A percentile compares a stretch with the other conserved stretches of the same genome.
Evolutionary conservation across 1,140 invertebrate genomes (phyloP).

Genomic region (Papilio dardanus): DNA sequence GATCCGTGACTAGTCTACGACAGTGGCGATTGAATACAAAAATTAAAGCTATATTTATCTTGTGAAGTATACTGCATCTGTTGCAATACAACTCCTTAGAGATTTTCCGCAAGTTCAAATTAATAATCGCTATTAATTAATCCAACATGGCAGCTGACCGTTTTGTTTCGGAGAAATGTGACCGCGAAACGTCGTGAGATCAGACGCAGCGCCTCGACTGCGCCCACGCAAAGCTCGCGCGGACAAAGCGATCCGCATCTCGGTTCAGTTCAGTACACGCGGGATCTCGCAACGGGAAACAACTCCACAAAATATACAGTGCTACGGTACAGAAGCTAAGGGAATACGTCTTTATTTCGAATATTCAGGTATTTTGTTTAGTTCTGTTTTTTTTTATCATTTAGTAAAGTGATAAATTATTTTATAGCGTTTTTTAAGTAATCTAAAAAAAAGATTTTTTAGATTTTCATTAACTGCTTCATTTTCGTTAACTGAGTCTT

Average conservation of each 20-base stretch:
- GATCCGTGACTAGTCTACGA: not conserved
- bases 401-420: not conserved
- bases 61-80: too few species aligned
- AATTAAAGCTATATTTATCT: not conserved
- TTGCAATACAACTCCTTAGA: not conserved
- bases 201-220: conserved; percentile 16
- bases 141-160: conserved; percentile 16
- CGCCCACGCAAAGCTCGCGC: conserved; percentile 30
- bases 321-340: not conserved
- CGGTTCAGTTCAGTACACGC: conserved; percentile 30
- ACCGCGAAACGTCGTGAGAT: conserved; percentile 10
- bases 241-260: conserved; percentile 8
- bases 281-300: conserved; percentile 28
- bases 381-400: not conserved
- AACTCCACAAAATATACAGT: conserved; percentile 1
- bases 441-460: too few species aligned
- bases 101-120: conserved; percentile 8
- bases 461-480: not conserved
- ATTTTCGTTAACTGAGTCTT: not conserved
- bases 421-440: not conserved
- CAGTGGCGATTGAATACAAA: not conserved
- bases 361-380: conserved; percentile 20
- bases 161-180: conserved; percentile 18
- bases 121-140: conserved; percentile 27
- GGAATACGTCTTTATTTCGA: not conserved